Evolutionary conservation across 1,140 invertebrate genomes (phyloP).

Genomic region (Euwallacea similis): DNA sequence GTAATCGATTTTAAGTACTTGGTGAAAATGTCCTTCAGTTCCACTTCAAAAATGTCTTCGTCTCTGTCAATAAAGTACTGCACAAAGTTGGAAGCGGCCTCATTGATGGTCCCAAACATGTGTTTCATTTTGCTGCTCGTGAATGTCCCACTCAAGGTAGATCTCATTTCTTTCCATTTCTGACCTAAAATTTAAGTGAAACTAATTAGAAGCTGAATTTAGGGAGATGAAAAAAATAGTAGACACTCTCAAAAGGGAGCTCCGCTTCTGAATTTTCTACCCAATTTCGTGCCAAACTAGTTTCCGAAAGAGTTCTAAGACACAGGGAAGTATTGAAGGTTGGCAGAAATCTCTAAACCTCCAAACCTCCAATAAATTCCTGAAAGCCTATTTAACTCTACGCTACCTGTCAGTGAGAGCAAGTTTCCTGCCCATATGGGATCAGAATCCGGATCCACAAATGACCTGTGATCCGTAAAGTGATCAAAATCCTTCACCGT

Average conservation of each 20-base stretch:
- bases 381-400: neutral
- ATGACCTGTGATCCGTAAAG: slow-evolving; percentile 55
- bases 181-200: slow-evolving; percentile 38
- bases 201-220: neutral
- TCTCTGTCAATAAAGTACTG: slow-evolving; percentile 43
- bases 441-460: slow-evolving; percentile 56
- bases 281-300: too few relatives aligned
- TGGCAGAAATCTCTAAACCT: too few relatives aligned
- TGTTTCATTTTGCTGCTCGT: slow-evolving; percentile 53
- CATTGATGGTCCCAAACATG: slow-evolving; percentile 49
- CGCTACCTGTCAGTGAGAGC: slow-evolving; percentile 56
- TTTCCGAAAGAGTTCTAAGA: too few relatives aligned
- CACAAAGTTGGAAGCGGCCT: slow-evolving; percentile 47
- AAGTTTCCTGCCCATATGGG: slow-evolving; percentile 59
- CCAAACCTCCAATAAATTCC: too few relatives aligned
- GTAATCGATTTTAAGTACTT: slow-evolving; percentile 39
- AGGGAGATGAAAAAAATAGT: neutral
- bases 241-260: too few relatives aligned
- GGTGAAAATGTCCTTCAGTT: slow-evolving; percentile 41
- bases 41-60: slow-evolving; percentile 33
- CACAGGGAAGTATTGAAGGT: too few relatives aligned
- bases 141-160: slow-evolving; percentile 52
- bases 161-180: slow-evolving; percentile 53
- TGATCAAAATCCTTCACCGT: slow-evolving; percentile 58
- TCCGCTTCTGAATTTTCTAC: too few relatives aligned